These are phyloP conservation scores for Chionomys nivalis DNA, from an alignment of 2,113 vertebrate species.

Conservation along the genomic window DNA sequence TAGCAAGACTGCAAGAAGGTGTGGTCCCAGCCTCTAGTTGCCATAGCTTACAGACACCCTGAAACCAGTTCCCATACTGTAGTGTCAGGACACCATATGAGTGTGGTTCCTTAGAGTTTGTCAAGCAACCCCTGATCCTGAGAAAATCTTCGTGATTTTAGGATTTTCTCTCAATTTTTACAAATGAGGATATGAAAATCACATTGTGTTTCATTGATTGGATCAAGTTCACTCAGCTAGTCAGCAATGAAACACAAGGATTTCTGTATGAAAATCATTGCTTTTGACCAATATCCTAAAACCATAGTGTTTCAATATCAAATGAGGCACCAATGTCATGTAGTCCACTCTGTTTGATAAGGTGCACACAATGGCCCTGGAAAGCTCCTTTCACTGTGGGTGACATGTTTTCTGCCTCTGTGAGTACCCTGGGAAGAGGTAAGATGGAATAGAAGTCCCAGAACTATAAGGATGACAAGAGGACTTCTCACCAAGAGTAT, in stretches of 20 bases:
- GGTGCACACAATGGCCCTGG: not conserved
- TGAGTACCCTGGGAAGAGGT: not conserved
- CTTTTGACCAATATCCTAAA: not conserved
- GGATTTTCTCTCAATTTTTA: conserved; percentile 29
- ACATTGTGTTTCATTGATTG: conserved; percentile 4
- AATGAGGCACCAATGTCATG: not conserved
- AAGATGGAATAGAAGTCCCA: not conserved
- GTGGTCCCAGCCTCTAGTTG: not conserved
- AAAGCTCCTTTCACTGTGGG: not conserved
- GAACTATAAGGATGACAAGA: not conserved
- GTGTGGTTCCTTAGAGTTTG: not conserved
- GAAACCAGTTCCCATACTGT: not conserved
- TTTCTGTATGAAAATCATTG: conserved; percentile 29
- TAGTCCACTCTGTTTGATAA: not conserved
- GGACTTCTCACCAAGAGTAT: not conserved
- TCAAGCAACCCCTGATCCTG: conserved; percentile 9
- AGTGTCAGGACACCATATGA: not conserved
- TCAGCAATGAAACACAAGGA: not conserved
- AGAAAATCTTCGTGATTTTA: conserved; percentile 40
- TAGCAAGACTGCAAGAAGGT: not conserved
- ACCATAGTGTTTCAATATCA: not conserved
- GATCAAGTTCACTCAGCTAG: not conserved
- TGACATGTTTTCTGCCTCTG: not conserved
- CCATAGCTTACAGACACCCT: not conserved
- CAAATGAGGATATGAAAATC: conserved; percentile 2